Conservation (phyloP, 2,113 vertebrate genomes). For the Myrmophylax atrothorax region DNA sequence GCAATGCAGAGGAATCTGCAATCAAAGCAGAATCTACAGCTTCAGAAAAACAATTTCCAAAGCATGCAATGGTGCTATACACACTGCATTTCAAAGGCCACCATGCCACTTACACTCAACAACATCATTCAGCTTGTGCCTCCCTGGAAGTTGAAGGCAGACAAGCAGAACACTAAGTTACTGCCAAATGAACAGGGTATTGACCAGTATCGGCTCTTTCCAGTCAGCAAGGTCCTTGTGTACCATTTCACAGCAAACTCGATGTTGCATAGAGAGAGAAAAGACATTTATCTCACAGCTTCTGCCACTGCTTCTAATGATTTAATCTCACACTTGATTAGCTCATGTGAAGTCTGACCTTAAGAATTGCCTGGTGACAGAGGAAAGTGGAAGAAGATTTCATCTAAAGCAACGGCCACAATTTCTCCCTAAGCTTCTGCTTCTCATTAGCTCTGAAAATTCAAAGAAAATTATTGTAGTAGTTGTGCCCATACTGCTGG, state of each 20-base stretch:
- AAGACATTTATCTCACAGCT: background rate
- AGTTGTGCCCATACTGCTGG: background rate
- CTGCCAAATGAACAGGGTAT: slow-evolving; percentile 16
- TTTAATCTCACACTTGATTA: slow-evolving; percentile 7
- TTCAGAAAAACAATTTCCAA: background rate
- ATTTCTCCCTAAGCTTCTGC: background rate
- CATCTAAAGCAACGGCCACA: background rate
- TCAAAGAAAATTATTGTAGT: background rate
- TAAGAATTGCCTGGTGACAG: background rate
- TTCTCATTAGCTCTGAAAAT: background rate
- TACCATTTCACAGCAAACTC: background rate
- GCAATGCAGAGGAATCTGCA: background rate
- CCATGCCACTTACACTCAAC: background rate
- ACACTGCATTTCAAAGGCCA: background rate
- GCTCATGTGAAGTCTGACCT: background rate
- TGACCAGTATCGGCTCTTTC: background rate
- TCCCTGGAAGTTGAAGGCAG: background rate
- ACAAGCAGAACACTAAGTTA: background rate
- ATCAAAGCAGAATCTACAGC: background rate
- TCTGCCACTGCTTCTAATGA: background rate
- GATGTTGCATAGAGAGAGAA: background rate
- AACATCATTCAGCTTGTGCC: background rate
- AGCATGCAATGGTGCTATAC: background rate
- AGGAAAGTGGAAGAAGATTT: background rate
- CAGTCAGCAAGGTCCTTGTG: background rate